phyloP scores from a whole-genome alignment of 2,888 invertebrate species.

The Troides aeacus region DNA sequence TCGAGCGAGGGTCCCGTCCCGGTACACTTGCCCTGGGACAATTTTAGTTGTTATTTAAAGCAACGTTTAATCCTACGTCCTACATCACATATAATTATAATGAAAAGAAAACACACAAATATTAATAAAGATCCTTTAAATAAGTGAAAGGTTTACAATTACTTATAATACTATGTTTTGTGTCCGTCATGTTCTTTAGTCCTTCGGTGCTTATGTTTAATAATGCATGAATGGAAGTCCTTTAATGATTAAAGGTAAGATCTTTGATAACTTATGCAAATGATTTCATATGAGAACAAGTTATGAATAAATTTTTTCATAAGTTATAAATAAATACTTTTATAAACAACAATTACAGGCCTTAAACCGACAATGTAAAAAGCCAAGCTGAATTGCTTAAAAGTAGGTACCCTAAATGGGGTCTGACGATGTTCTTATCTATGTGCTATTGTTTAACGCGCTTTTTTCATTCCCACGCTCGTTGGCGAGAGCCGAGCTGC shows the following conservation, averaged over 20 bases:
- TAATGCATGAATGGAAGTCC: too few relatives aligned
- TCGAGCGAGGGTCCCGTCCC: slow-evolving; percentile 32
- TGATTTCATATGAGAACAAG: too few relatives aligned
- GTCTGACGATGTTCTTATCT: slow-evolving; percentile 74
- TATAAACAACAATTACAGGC: not conserved
- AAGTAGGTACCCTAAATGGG: slow-evolving; percentile 71
- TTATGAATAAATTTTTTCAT: too few relatives aligned
- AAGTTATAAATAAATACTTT: not conserved
- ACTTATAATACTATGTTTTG: too few relatives aligned
- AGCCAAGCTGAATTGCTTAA: slow-evolving; percentile 64
- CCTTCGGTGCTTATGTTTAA: too few relatives aligned
- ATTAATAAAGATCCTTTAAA: too few relatives aligned
- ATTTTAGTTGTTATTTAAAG: not conserved
- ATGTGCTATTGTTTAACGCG: slow-evolving; percentile 74
- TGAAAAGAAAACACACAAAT: not conserved
- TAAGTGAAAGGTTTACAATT: too few relatives aligned
- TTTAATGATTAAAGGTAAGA: too few relatives aligned
- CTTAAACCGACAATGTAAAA: slow-evolving; percentile 45
- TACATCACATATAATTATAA: not conserved
- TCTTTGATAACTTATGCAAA: too few relatives aligned
- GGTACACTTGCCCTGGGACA: slow-evolving; percentile 12
- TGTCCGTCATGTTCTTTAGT: too few relatives aligned
- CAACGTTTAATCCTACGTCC: not conserved
- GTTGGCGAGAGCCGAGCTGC: slow-evolving; percentile 45
- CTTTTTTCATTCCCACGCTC: slow-evolving; percentile 77